Evolutionary conservation across 2,113 vertebrate genomes (phyloP).

Genomic region (Pangasianodon gigas): DNA sequence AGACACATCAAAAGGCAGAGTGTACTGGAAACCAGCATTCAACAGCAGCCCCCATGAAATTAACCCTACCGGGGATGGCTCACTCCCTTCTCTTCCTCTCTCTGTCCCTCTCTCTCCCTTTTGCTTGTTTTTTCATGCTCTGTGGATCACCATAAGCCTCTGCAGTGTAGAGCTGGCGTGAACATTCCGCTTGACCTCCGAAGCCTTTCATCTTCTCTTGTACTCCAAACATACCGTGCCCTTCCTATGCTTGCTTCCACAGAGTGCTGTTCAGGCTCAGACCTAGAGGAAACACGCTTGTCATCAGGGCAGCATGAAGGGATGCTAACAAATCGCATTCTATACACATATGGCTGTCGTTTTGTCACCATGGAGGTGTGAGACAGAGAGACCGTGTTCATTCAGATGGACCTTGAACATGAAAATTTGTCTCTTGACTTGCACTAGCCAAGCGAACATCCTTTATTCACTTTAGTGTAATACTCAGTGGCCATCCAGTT

Average conservation of each 20-base stretch:
- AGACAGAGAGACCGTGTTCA: conserved; percentile 15
- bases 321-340: conserved; percentile 50
- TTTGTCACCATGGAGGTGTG: conserved; percentile 11
- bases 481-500: not conserved
- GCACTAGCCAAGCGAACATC: not conserved
- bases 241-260: conserved; percentile 31
- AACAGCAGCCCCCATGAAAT: conserved; percentile 42
- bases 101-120: not conserved
- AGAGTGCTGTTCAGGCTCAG: conserved; percentile 9
- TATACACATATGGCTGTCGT: conserved; percentile 7
- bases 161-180: conserved; percentile 36
- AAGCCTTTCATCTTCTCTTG: conserved; percentile 50
- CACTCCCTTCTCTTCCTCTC: conserved; percentile 1
- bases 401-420: not conserved
- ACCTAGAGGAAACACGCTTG: conserved; percentile 42
- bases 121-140: conserved; percentile 50
- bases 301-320: conserved; percentile 34
- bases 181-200: conserved; percentile 46
- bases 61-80: conserved; percentile 35
- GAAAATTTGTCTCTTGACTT: conserved; percentile 1
- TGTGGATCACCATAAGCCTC: conserved; percentile 53
- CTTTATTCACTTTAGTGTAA: not conserved
- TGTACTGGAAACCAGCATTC: conserved; percentile 36
- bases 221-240: conserved; percentile 43
- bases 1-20: conserved; percentile 51